phyloP scores from a whole-genome alignment of 2,888 invertebrate species.

The Teinopalpus imperialis region DNA sequence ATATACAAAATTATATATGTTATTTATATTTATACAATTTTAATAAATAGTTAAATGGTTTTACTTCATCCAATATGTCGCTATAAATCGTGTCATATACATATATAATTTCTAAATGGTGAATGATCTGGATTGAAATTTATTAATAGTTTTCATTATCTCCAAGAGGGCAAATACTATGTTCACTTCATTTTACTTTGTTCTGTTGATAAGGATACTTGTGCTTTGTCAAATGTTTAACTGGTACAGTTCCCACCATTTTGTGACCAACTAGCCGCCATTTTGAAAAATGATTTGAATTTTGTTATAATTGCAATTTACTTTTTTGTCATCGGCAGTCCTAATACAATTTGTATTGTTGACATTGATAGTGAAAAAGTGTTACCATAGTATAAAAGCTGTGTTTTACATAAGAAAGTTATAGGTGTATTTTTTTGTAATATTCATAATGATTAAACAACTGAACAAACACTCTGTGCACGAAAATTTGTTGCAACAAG shows the following conservation, averaged over 20 bases:
- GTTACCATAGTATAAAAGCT: not conserved
- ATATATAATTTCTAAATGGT: conserved; percentile 32
- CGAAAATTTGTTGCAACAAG: conserved; percentile 59
- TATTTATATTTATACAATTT: no score
- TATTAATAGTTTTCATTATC: conserved; percentile 53
- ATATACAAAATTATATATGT: no score
- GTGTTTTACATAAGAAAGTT: conserved; percentile 1
- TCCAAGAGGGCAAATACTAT: conserved; percentile 38
- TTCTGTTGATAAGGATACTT: conserved; percentile 44
- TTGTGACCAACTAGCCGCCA: conserved; percentile 9
- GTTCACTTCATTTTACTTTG: conserved; percentile 39
- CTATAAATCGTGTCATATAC: conserved; percentile 6
- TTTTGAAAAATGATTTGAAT: conserved; percentile 24
- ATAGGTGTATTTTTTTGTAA: no score
- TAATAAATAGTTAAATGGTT: not conserved
- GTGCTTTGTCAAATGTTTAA: conserved; percentile 35
- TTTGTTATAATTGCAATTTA: conserved; percentile 15
- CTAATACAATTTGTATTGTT: not conserved
- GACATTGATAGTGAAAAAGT: conserved; percentile 10
- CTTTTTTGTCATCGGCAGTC: not conserved
- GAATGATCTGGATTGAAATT: conserved; percentile 40
- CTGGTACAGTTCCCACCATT: conserved; percentile 22
- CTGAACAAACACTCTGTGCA: conserved; percentile 61
- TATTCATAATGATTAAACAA: conserved; percentile 59
- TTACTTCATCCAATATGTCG: conserved; percentile 5